These are phyloP conservation scores for Theocolax elegans DNA, from an alignment of 1,140 invertebrate species.

Conservation along the genomic window DNA sequence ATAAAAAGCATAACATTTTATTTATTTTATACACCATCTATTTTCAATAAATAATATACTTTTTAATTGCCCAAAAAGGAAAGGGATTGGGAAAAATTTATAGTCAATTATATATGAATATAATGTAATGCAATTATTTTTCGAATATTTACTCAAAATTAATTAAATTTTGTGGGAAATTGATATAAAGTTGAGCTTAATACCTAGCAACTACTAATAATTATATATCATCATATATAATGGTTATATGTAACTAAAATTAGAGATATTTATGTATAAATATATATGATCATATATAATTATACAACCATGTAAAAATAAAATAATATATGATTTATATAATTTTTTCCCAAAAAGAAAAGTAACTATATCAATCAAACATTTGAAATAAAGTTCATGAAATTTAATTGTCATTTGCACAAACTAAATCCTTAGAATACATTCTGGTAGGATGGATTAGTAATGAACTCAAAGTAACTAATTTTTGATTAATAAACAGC, in stretches of 20 bases:
- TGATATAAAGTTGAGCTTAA: not conserved
- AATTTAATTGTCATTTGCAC: conserved; percentile 35
- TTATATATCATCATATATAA: conserved; percentile 17
- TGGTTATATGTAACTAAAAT: not conserved
- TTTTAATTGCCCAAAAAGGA: conserved; percentile 6
- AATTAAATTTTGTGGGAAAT: not conserved
- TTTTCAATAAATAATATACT: not conserved
- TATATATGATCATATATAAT: conserved; percentile 8
- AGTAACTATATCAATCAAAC: not conserved
- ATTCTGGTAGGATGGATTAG: not conserved
- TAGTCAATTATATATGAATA: not conserved
- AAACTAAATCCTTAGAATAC: conserved; percentile 21
- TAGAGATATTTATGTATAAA: not conserved
- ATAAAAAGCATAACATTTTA: no score
- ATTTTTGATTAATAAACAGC: conserved; percentile 7
- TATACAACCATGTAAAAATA: not conserved
- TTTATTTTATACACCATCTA: not conserved
- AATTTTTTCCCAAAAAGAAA: not conserved
- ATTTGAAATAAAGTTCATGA: conserved; percentile 2
- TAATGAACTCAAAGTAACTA: conserved; percentile 1
- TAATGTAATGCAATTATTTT: not conserved
- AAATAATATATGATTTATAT: not conserved
- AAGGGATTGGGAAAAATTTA: not conserved
- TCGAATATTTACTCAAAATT: not conserved
- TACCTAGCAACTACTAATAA: not conserved